Evolutionary conservation across 2,113 vertebrate species (phyloP).

Genomic region (Hypocryptadius cinnamomeus): DNA sequence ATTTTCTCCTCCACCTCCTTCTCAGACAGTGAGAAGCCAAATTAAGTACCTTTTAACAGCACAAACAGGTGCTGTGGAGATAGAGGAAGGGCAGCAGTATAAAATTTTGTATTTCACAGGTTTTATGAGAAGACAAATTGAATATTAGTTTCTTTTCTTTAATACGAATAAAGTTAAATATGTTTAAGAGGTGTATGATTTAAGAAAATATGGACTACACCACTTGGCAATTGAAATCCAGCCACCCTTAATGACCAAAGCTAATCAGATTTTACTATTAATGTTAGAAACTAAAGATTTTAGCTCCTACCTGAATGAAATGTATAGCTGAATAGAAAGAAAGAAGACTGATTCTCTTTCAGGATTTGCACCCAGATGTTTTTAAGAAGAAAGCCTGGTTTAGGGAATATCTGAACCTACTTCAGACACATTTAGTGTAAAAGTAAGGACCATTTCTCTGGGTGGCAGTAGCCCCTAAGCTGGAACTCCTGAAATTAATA

Average conservation of each 20-base stretch:
- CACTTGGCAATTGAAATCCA: slow-evolving; percentile 9
- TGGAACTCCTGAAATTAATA: background rate
- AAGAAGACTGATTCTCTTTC: background rate
- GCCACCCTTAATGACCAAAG: slow-evolving; percentile 1
- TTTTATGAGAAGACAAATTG: background rate
- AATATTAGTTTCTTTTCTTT: background rate
- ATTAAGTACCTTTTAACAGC: background rate
- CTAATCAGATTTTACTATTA: slow-evolving; percentile 48
- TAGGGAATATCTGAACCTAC: background rate
- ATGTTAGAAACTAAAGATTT: slow-evolving; percentile 7
- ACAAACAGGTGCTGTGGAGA: background rate
- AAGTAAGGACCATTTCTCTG: background rate
- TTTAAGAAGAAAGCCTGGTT: slow-evolving; percentile 2
- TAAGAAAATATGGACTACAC: background rate
- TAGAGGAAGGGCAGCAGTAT: background rate
- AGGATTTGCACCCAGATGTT: slow-evolving; percentile 18
- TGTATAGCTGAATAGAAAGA: slow-evolving; percentile 4
- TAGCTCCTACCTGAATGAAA: background rate
- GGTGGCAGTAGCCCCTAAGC: background rate
- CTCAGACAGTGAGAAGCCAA: background rate
- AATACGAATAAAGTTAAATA: background rate
- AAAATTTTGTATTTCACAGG: background rate
- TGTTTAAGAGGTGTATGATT: background rate
- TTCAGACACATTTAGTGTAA: background rate
- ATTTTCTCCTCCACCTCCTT: background rate